Conservation (phyloP, 1,140 invertebrate species). For the Helicoverpa armigera region DNA sequence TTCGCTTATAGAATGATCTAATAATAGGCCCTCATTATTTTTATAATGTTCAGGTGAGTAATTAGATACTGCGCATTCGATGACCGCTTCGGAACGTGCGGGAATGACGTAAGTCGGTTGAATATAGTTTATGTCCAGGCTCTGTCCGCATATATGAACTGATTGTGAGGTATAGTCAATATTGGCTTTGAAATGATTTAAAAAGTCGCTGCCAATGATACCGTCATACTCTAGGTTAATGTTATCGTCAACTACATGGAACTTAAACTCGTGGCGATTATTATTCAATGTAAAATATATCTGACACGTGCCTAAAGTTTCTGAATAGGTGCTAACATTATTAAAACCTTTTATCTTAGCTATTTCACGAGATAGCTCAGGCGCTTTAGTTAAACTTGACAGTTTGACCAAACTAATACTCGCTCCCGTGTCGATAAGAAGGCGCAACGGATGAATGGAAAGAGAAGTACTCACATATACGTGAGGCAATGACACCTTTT, state of each 20-base stretch:
- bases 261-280: constrained; percentile 7
- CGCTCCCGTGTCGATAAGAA: constrained; percentile 3
- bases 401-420: constrained; percentile 5
- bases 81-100: no score
- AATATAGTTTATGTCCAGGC: background rate
- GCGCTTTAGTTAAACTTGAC: background rate
- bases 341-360: constrained; percentile 12
- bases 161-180: background rate
- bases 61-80: constrained; percentile 8
- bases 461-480: background rate
- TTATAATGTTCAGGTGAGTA: constrained; percentile 14
- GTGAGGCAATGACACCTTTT: constrained; percentile 1
- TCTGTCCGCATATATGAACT: constrained; percentile 1
- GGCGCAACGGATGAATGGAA: background rate
- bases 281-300: background rate
- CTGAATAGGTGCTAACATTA: background rate
- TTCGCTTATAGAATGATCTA: no score
- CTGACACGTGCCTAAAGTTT: constrained; percentile 7
- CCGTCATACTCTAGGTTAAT: constrained; percentile 6
- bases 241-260: constrained; percentile 8
- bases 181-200: constrained; percentile 7
- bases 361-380: constrained; percentile 5
- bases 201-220: constrained; percentile 8
- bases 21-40: background rate
- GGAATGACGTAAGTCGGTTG: no score